Evolutionary conservation across 1,140 invertebrate genomes (phyloP), one percentile per base, ranked within the genome.

Genomic region (Listronotus oregonensis): DNA sequence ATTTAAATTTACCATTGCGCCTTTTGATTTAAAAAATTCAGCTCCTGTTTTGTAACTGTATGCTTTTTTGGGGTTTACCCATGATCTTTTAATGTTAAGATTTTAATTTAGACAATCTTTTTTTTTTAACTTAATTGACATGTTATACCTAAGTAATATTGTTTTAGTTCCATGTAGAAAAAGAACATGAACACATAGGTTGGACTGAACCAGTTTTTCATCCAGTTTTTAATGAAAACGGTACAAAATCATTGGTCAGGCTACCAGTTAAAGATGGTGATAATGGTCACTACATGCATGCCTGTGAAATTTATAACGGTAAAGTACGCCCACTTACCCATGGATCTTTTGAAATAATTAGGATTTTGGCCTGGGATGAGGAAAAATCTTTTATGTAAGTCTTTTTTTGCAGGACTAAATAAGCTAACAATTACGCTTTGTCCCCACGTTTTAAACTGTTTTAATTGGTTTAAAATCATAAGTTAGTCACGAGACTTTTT

Each of bases 361-460:
- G 83, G 51, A 84, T 91, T 15, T 73, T 89, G 0, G 86, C 85
- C 11, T 90, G 87, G 85, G 85, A 89, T 71, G 84, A 85, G 71
- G 75, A 82, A 17, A 84, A 83, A 50, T 81, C 87, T 65, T 79
- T 83, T 39, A 83, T 90, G 83, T 90, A 78, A 85, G 84, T 67
- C 37, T 27, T 27, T 27, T 27, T 27, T 27, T 27, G 5, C 5
- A 5, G 5, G 5, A 27, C 21, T 27, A 5, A 5, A 3, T 27
- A 27, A 1, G 5, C 5, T 27, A 27, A 27, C 21, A 27, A 27
- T 27, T 5, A 5, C 21, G 21, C 21, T 27, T 27, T n/a, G n/a
- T n/a, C n/a, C n/a, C n/a, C n/a, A n/a, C n/a, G n/a, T n/a, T n/a
- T n/a, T n/a, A n/a, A n/a, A n/a, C n/a, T n/a, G n/a, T n/a, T n/a